Evolutionary conservation across 2,113 vertebrate genomes (phyloP).

Genomic region (Cyprinodon brontotheroides): DNA sequence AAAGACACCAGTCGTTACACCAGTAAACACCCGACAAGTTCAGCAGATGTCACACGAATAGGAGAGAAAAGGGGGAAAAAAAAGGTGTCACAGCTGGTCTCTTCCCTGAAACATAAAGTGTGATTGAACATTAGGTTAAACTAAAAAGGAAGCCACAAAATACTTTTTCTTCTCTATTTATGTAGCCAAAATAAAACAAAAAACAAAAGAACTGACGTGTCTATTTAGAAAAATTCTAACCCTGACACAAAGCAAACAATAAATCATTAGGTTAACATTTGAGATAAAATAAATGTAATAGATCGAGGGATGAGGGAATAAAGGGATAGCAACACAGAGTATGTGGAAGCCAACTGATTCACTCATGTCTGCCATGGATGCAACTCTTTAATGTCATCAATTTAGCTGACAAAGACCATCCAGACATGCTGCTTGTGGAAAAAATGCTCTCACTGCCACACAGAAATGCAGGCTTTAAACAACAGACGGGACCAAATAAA

Average conservation of each 20-base stretch:
- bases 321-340: conserved; percentile 10
- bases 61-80: conserved; percentile 52
- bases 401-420: conserved; percentile 42
- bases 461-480: conserved; percentile 46
- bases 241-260: conserved; percentile 1
- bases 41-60: conserved; percentile 72
- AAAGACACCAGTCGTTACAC: conserved; percentile 71
- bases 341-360: conserved; percentile 35
- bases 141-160: conserved; percentile 34
- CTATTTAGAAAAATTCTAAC: conserved; percentile 16
- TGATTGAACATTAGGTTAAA: conserved; percentile 59
- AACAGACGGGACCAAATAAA: conserved; percentile 56
- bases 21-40: conserved; percentile 72
- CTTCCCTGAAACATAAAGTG: conserved; percentile 48
- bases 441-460: conserved; percentile 29
- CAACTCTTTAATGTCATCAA: conserved; percentile 54
- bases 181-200: conserved; percentile 30
- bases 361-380: conserved; percentile 40
- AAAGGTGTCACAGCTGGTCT: conserved; percentile 59
- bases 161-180: not conserved
- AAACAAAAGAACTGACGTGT: conserved; percentile 37
- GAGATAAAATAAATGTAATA: conserved; percentile 4
- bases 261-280: conserved; percentile 15
- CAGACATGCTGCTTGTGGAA: conserved; percentile 28
- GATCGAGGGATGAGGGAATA: conserved; percentile 4